phyloP scores from a whole-genome alignment of 2,888 invertebrate genomes.

The Chesias legatella region DNA sequence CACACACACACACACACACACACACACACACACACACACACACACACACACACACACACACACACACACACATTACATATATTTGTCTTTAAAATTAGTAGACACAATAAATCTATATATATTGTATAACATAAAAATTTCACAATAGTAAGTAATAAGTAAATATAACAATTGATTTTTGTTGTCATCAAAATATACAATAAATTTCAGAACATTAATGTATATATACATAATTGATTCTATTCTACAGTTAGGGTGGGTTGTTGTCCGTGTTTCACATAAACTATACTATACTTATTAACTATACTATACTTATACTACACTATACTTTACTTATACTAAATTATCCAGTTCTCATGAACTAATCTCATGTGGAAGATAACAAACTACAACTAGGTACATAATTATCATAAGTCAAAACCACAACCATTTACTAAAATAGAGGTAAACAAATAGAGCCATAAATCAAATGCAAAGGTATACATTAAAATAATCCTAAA shows the following conservation, averaged over 20 bases:
- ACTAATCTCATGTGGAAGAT: conserved; percentile 27
- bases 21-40: too few relatives aligned
- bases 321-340: conserved; percentile 45
- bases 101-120: too few relatives aligned
- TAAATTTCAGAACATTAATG: conserved; percentile 19
- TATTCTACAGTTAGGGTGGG: conserved; percentile 72
- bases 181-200: conserved; percentile 15
- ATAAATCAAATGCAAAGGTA: too few relatives aligned
- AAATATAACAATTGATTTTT: conserved; percentile 2
- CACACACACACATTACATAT: too few relatives aligned
- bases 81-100: too few relatives aligned
- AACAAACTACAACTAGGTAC: conserved; percentile 15
- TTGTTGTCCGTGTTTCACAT: conserved; percentile 67
- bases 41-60: too few relatives aligned
- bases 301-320: conserved; percentile 44
- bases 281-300: conserved; percentile 46
- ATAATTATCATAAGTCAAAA: conserved; percentile 9
- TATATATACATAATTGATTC: conserved; percentile 34
- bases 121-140: too few relatives aligned
- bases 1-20: too few relatives aligned
- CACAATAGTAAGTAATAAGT: too few relatives aligned
- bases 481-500: conserved; percentile 3
- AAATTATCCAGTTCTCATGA: conserved; percentile 19
- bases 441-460: too few relatives aligned
- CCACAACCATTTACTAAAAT: conserved; percentile 26